Evolutionary conservation across 2,113 vertebrate genomes (phyloP).

Genomic region (Chinchilla lanigera): DNA sequence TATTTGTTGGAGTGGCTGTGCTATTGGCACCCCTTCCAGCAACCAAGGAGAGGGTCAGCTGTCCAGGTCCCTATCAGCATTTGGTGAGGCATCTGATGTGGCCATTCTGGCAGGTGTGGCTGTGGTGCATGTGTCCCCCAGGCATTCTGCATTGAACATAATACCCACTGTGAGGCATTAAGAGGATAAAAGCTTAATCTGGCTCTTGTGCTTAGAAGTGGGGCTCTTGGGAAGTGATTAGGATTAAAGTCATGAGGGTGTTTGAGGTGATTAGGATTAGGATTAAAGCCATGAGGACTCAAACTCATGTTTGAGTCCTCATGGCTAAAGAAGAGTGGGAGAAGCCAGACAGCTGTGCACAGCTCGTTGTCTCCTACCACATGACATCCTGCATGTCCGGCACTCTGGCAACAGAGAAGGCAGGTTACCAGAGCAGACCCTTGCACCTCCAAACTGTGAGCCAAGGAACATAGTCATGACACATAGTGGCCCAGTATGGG

Average conservation of each 20-base stretch:
- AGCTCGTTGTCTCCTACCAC: background rate
- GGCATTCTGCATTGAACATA: background rate
- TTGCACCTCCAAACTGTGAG: background rate
- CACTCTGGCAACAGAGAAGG: background rate
- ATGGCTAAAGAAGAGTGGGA: background rate
- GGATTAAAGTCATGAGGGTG: background rate
- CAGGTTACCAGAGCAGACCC: background rate
- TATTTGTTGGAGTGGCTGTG: background rate
- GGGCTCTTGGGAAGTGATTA: background rate
- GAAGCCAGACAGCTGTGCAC: background rate
- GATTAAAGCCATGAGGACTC: background rate
- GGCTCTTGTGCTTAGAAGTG: background rate
- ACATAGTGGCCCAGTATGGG: background rate
- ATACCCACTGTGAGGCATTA: background rate
- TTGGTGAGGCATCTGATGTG: background rate
- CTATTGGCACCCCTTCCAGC: background rate
- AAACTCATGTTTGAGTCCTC: background rate
- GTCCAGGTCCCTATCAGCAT: background rate
- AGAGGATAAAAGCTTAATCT: background rate
- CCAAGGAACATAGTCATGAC: background rate
- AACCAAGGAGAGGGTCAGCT: background rate
- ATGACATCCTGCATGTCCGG: background rate
- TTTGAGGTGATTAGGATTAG: background rate
- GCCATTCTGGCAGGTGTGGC: background rate
- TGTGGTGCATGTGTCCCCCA: background rate